Conservation (phyloP, 1,140 invertebrate species). For the Drosophila baimaii region DNA sequence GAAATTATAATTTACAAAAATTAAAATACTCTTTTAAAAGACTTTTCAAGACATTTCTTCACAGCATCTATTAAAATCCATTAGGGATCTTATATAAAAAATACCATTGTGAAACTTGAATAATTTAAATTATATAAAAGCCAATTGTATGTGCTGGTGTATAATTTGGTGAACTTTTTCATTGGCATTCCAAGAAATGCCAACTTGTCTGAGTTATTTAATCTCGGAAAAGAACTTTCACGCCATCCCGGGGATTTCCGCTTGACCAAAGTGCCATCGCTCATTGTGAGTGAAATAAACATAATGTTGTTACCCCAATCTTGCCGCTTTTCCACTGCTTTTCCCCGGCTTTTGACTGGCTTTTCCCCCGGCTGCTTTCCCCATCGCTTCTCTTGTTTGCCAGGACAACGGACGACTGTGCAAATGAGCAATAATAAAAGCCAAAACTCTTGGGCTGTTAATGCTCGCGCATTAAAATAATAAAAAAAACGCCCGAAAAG, state of each 20-base stretch:
- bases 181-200: constrained; percentile 2
- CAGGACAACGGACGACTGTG: constrained; percentile 48
- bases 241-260: constrained; percentile 28
- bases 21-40: not conserved
- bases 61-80: not conserved
- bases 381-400: not conserved
- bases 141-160: not conserved
- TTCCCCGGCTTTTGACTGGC: constrained; percentile 12
- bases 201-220: constrained; percentile 24
- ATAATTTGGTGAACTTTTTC: constrained; percentile 4
- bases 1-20: not conserved
- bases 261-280: constrained; percentile 44
- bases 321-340: constrained; percentile 13
- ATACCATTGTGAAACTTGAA: not conserved
- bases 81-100: not conserved
- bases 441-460: constrained; percentile 76
- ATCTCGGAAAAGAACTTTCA: constrained; percentile 25
- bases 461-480: constrained; percentile 72
- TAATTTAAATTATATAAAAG: constrained; percentile 11
- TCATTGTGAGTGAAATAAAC: constrained; percentile 45
- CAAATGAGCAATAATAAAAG: constrained; percentile 78
- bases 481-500: constrained; percentile 40
- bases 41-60: not conserved
- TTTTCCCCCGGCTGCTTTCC: not conserved
- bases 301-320: constrained; percentile 44